Conservation (phyloP, 2,888 invertebrate species). For the Dicyrtoma fusca region DNA sequence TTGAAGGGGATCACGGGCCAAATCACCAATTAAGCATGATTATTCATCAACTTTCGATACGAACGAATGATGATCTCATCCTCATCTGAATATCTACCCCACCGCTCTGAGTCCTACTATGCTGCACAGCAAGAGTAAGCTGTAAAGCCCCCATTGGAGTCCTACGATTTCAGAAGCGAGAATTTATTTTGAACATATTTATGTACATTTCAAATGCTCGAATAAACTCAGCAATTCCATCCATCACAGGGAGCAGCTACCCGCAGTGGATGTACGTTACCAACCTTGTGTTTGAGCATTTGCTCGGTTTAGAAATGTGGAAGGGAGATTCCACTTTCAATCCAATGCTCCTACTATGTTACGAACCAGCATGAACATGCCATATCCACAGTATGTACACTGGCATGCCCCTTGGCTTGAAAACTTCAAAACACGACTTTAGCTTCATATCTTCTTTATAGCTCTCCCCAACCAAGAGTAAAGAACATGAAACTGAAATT, state of each 20-base stretch:
- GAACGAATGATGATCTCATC: conserved; percentile 34
- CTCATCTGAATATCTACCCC: conserved; percentile 21
- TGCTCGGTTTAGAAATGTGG: background rate
- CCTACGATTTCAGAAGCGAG: conserved; percentile 7
- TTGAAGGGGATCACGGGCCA: conserved; percentile 48
- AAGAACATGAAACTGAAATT: conserved; percentile 4
- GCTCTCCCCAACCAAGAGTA: conserved; percentile 11
- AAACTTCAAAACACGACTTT: conserved; percentile 33
- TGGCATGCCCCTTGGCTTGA: conserved; percentile 34
- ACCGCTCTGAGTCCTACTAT: background rate
- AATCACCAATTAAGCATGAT: conserved; percentile 55
- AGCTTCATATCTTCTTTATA: conserved; percentile 25
- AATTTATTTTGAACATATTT: conserved; percentile 2
- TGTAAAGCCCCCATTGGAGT: background rate
- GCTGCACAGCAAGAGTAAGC: background rate
- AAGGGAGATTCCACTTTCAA: conserved; percentile 17
- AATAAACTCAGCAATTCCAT: conserved; percentile 13
- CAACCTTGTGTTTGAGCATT: too few species aligned
- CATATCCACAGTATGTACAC: background rate
- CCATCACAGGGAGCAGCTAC: conserved; percentile 19
- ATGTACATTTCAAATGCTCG: conserved; percentile 2
- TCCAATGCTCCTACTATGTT: background rate
- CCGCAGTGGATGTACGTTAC: background rate
- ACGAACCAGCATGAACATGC: conserved; percentile 28
- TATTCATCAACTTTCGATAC: conserved; percentile 49